These are phyloP conservation scores for Drosophila pandora DNA, from an alignment of 1,140 invertebrate genomes.

Conservation along the genomic window DNA sequence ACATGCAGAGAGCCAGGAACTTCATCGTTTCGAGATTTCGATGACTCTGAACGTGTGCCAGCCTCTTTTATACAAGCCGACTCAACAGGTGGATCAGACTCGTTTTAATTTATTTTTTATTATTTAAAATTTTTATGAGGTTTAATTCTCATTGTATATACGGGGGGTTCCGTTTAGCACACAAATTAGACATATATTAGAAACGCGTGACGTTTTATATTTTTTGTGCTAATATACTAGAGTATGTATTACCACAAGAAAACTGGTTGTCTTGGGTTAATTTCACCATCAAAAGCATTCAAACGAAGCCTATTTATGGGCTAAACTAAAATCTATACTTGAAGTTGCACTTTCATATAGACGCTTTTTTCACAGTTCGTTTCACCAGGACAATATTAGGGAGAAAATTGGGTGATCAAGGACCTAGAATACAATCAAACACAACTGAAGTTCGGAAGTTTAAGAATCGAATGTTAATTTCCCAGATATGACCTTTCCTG, in stretches of 20 bases:
- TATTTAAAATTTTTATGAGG: slow-evolving; percentile 13
- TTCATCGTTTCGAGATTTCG: slow-evolving; percentile 35
- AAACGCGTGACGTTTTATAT: slow-evolving; percentile 18
- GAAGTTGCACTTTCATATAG: too few relatives aligned
- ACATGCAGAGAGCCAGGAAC: slow-evolving; percentile 40
- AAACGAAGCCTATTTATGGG: slow-evolving; percentile 23
- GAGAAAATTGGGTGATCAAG: too few relatives aligned
- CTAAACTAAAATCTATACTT: not conserved
- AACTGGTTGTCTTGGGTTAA: slow-evolving; percentile 24
- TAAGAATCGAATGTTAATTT: too few relatives aligned
- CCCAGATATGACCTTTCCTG: too few relatives aligned
- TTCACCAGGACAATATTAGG: too few relatives aligned
- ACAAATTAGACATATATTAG: slow-evolving; percentile 40
- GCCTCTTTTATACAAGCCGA: slow-evolving; percentile 42
- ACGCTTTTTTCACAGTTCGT: too few relatives aligned
- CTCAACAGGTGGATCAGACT: slow-evolving; percentile 16
- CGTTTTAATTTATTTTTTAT: slow-evolving; percentile 13
- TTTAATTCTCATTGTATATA: slow-evolving; percentile 17
- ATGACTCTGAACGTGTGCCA: slow-evolving; percentile 22
- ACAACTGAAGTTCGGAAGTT: too few relatives aligned
- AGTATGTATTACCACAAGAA: slow-evolving; percentile 3
- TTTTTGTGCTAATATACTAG: slow-evolving; percentile 22
- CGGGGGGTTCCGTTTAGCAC: slow-evolving; percentile 46
- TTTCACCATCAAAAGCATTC: not conserved
- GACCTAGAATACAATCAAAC: too few relatives aligned